These are phyloP conservation scores for Manacus vitellinus DNA, from an alignment of 2,113 vertebrate genomes.

Conservation along the genomic window DNA sequence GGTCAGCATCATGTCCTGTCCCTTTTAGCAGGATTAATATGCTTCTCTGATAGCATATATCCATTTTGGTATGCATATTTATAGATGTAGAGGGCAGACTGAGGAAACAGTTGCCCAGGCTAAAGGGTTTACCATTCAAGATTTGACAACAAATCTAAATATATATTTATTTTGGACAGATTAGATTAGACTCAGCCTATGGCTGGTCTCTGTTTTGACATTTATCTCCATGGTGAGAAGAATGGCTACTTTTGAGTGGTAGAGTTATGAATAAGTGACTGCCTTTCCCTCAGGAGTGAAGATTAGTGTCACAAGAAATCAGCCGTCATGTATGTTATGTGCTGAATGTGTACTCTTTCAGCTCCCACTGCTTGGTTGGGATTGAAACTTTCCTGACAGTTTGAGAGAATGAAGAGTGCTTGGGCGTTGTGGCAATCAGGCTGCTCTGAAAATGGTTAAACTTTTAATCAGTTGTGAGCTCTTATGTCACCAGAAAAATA, in stretches of 20 bases:
- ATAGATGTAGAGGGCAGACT: neutral
- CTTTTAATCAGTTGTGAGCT: slow-evolving; percentile 35
- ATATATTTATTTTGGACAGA: slow-evolving; percentile 44
- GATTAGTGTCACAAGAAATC: slow-evolving; percentile 61
- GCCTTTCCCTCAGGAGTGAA: slow-evolving; percentile 31
- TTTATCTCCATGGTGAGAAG: slow-evolving; percentile 52
- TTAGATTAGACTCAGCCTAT: slow-evolving; percentile 49
- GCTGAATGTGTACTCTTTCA: neutral
- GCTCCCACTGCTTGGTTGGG: neutral
- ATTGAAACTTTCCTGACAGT: slow-evolving; percentile 35
- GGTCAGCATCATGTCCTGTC: neutral
- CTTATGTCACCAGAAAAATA: slow-evolving; percentile 42
- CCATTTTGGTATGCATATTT: neutral
- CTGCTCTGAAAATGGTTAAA: slow-evolving; percentile 36
- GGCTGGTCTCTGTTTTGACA: slow-evolving; percentile 53
- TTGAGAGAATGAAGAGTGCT: slow-evolving; percentile 1
- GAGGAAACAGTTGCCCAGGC: neutral
- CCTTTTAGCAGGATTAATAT: neutral
- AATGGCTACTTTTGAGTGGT: slow-evolving; percentile 45
- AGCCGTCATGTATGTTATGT: slow-evolving; percentile 35
- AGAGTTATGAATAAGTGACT: slow-evolving; percentile 51
- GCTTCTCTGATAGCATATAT: neutral
- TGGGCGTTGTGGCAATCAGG: neutral
- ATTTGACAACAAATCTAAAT: slow-evolving; percentile 53
- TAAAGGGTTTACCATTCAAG: slow-evolving; percentile 18